Evolutionary conservation across 1,140 invertebrate genomes (phyloP).

Genomic region (Trachymyrmex cornetzi): DNA sequence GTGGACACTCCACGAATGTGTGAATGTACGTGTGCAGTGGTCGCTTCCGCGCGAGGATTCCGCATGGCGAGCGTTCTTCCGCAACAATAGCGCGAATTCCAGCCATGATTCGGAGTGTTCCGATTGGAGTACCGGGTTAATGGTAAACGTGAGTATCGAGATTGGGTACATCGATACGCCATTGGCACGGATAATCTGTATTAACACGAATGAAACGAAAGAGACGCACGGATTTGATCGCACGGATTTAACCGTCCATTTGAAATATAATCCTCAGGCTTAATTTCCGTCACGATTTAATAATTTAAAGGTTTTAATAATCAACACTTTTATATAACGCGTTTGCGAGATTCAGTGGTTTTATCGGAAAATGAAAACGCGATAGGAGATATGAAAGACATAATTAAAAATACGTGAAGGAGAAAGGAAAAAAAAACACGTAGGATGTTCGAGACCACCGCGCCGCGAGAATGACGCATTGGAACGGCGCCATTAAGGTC

Average conservation of each 20-base stretch:
- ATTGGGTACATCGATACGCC: conserved; percentile 61
- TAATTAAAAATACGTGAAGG: conserved; percentile 13
- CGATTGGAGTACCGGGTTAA: conserved; percentile 62
- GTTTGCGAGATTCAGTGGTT: not conserved
- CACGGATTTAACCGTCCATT: not conserved
- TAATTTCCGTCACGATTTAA: not conserved
- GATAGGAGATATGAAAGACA: not conserved
- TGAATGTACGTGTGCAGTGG: too few relatives aligned
- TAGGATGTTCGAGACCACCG: conserved; percentile 56
- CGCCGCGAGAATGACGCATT: conserved; percentile 48
- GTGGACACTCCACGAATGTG: not conserved
- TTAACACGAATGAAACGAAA: not conserved
- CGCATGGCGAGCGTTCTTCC: conserved; percentile 38
- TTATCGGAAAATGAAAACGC: not conserved
- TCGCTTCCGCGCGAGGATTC: not conserved
- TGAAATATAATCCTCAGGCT: not conserved
- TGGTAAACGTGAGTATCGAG: conserved; percentile 34
- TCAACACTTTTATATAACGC: too few relatives aligned
- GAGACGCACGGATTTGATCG: not conserved
- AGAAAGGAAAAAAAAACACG: not conserved
- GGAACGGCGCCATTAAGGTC: conserved; percentile 71
- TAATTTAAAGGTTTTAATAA: not conserved
- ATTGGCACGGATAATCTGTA: conserved; percentile 9
- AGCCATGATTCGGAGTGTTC: conserved; percentile 13
- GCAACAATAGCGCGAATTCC: conserved; percentile 55